Evolutionary conservation across 2,797 vertebrate genomes (phyloP), one percentile per base, ranked within the genome.

Genomic region (Falco naumanni): DNA sequence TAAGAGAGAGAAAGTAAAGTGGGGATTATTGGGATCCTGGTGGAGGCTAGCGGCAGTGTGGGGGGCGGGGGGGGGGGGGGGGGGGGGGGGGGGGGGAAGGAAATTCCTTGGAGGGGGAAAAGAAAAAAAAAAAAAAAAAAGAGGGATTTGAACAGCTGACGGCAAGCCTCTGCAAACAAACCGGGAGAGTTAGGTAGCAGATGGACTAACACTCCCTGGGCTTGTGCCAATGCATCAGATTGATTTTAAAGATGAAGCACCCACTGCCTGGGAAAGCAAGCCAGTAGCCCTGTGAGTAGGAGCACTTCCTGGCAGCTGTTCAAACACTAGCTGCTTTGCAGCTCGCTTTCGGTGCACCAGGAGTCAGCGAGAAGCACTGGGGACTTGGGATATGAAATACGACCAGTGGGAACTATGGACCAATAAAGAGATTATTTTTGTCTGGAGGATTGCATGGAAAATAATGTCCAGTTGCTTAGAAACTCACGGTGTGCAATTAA

Each of bases 251-350:
- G 95, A 94, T 70, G 91, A 95, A 93, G 92, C 92, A 94, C 92
- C 93, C 95, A 91, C 87, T 91, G 93, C 96, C 88, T 96, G 92
- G 94, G 96, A 97, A 97, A 96, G 93, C 63, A 95, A 96, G 93
- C 82, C 87, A 70, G 91, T 81, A 87, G 85, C 93, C 74, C 92
- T 84, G 82, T 0, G 9, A 97, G 91, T 81, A 91, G 91, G 94
- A 97, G 90, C 66, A 2, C 78, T 93, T 93, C 81, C 93, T 97
- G 96, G 97, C 97, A 97, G 94, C 91, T 95, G 89, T 86, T 97
- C 97, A 94, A 94, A 79, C 80, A 82, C 90, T 87, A 61, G 60
- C 88, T 96, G 94, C 89, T 92, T 59, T 79, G 54, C 50, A 75
- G 92, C 88, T 93, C 2, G 0, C 79, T 91, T 63, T 90, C 0